Evolutionary conservation across 2,888 invertebrate species (phyloP).

Genomic region (Lottia scabra): DNA sequence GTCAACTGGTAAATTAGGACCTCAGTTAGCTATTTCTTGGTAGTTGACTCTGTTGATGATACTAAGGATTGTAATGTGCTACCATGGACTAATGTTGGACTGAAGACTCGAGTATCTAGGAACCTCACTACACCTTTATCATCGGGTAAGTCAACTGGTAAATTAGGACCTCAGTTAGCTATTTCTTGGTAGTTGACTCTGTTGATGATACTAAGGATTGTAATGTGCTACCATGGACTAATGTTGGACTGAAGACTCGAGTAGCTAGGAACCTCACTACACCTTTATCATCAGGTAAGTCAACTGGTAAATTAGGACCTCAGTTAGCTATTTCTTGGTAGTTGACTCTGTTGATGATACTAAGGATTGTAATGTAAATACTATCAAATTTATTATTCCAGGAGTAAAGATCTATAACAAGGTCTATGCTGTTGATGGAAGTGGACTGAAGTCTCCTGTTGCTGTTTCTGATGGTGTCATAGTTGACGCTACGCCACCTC

Average conservation of each 20-base stretch:
- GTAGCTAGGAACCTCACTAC: constrained; percentile 9
- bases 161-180: background rate
- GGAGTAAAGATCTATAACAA: constrained; percentile 34
- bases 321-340: background rate
- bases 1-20: background rate
- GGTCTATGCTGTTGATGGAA: constrained; percentile 38
- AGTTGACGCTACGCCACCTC: constrained; percentile 39
- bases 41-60: too few species aligned
- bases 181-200: constrained; percentile 11
- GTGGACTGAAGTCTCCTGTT: constrained; percentile 33
- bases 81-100: constrained; percentile 26
- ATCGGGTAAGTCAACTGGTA: background rate
- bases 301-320: too few species aligned
- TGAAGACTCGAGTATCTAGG: constrained; percentile 24
- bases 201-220: background rate
- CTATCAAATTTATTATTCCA: constrained; percentile 18
- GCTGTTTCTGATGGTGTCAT: constrained; percentile 41
- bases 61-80: too few species aligned
- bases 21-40: background rate
- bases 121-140: constrained; percentile 2
- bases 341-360: too few species aligned
- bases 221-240: background rate
- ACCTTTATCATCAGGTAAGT: background rate
- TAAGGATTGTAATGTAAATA: too few species aligned
- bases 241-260: too few species aligned